Percentiles rank a stretch among this genome's conserved stretches.
phyloP scores from a whole-genome alignment of 2,797 vertebrate genomes.

The Cyclura pinguis region DNA sequence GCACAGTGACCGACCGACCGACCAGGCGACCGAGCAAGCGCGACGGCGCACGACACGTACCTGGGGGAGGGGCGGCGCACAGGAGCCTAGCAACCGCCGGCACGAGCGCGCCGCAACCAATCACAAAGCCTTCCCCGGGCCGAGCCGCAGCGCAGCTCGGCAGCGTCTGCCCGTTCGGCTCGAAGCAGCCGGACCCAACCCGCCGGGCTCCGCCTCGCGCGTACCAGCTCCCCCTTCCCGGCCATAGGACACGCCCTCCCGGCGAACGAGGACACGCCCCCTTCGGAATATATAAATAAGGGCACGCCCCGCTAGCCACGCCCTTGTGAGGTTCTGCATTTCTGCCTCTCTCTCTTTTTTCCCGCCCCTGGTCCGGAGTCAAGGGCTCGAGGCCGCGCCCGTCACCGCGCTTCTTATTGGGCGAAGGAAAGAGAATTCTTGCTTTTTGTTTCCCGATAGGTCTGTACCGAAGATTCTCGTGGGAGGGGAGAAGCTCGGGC shows the following conservation, averaged over 20 bases:
- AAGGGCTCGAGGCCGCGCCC: not conserved
- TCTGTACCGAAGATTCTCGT: not conserved
- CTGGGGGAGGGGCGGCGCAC: conserved; percentile 50
- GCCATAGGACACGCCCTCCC: conserved; percentile 10
- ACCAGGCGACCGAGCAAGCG: conserved; percentile 30
- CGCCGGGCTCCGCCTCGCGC: conserved; percentile 34
- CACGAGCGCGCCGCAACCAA: conserved; percentile 43
- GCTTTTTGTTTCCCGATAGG: not conserved
- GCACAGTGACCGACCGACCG: conserved; percentile 35
- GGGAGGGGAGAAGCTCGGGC: not conserved
- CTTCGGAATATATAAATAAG: not conserved
- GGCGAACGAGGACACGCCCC: not conserved
- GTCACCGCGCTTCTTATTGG: not conserved
- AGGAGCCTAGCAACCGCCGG: conserved; percentile 50
- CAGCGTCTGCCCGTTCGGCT: conserved; percentile 33
- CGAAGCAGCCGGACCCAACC: conserved; percentile 4
- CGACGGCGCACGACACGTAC: conserved; percentile 50
- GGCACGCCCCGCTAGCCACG: not conserved
- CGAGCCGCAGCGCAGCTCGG: conserved; percentile 25
- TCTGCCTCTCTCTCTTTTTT: no score
- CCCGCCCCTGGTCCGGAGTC: not conserved
- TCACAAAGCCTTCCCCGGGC: not conserved
- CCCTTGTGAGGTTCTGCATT: not conserved
- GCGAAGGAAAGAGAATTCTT: not conserved
- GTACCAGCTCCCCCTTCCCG: not conserved